Base-by-base conservation (phyloP, 2,797 vertebrate genomes). In the Sebastes iracundus region DNA sequence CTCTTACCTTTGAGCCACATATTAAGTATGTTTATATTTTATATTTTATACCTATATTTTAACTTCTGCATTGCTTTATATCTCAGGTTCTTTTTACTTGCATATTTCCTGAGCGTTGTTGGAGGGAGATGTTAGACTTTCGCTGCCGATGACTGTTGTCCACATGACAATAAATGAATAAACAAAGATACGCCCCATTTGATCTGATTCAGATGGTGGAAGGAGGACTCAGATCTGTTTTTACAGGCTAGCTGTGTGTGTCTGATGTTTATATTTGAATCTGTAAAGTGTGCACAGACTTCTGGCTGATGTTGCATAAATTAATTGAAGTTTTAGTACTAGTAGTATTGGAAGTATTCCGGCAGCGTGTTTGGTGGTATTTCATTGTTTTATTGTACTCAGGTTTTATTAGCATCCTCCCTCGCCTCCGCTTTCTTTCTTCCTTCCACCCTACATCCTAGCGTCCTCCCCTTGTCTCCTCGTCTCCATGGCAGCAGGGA, bases 401-500 rank as follows among this genome's bases (percentile, higher is more conserved):
- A 10, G 25, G 56, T 59, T 59, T 27, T 13, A 59, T 28, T 27
- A 18, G 22, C 53, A 13, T 42, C 38, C 38, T 42, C 38, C 38
- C 38, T 42, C 38, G 13, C 38, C 35, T 13, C 12, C 2, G 35
- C 35, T 38, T 13, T 38, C 35, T 38, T 38, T 13, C 35, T 13
- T 38, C 35, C 35, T 38, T 38, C 35, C 35, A 38, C 9, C 11
- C 53, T n/a, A 2, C 13, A 18, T 38, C 42, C 38, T 55, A 9
- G 20, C 42, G 3, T 35, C n/a, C 20, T 64, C 2, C 13, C 18
- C 2, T 12, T 38, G 4, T 7, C 7, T 32, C 46, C 46, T 60
- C 32, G 12, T 55, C 64, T 80, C 72, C 49, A 65, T 66, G 38
- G 64, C 64, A 78, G 75, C 63, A 42, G 60, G 22, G 65, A 25